Base-by-base conservation (phyloP, 2,797 vertebrate species). In the Hippopotamyrus pictus region DNA sequence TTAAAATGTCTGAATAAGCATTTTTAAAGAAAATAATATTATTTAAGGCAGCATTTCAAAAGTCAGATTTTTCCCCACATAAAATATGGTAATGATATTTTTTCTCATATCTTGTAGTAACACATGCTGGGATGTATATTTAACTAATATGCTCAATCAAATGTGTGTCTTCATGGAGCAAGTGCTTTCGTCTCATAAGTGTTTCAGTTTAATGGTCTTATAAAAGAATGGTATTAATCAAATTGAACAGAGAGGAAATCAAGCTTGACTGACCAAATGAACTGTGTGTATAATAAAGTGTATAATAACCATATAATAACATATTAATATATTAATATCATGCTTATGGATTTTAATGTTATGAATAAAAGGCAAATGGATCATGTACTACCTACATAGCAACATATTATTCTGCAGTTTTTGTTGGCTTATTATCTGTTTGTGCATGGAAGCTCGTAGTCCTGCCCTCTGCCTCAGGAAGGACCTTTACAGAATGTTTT, bases 211-310 rank as follows among this genome's bases (percentile, higher is more conserved):
- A 25, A 59, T 84, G 57, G 46, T 50, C 59, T 84, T 76, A 65
- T 25, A 85, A 44, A 46, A 62, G 5, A n/a, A 73, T 69, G 12
- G 14, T 59, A 86, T 86, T 57, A 33, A 22, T 41, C 41, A 88
- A 57, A 89, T 48, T 46, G 41, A 82, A 82, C 37, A 41, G 53
- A 59, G 79, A 85, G 53, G 50, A 29, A 89, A 84, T 62, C 51
- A 48, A 83, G 53, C 87, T 25, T 65, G 86, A 46, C 86, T 41
- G 86, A 90, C 89, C 89, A 88, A 65, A 90, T 12, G 37, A 90
- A 88, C 87, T 89, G 73, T 83, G 73, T 41, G 82, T 73, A 73
- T 73, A 73, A 73, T 87, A 25, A 87, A 54, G 48, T 57, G 29
- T 82, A 87, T n/a, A 73, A 89, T 86, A 51, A 19, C 41, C 46